Evolutionary conservation across 1,140 invertebrate species (phyloP), one percentile per base, ranked within the genome.

Genomic region (Drosophila asahinai): DNA sequence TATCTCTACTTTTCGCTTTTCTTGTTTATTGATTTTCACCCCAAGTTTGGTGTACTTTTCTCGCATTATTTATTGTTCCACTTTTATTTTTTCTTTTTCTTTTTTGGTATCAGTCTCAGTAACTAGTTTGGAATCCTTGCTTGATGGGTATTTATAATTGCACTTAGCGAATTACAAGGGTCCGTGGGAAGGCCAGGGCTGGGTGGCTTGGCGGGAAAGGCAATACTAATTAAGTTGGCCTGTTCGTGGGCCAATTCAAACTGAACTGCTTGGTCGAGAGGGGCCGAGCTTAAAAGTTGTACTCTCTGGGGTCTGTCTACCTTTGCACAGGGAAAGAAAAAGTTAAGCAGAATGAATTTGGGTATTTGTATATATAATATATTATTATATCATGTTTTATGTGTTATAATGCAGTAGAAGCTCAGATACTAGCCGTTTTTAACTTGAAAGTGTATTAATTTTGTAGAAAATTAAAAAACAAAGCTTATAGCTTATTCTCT

Each of bases 161-260:
- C 84, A 84, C 84, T 89, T 81, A 81, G 66, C 61, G 71, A 63
- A 71, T 71, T 66, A 54, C 65, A 59, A 77, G 75, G 42, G 54
- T 15, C 19, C 4, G 15, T 19, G 42, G 22, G 12, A 25, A 40
- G 51, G 0, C 17, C 2, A 3, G 17, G 17, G 7, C 19, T 36
- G 36, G 43, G 30, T 36, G 42, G 30, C 27, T 2, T 11, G 30
- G 7, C 15, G 19, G 19, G 45, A 15, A 19, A 3, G 45, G n/a
- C 51, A 72, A 77, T 74, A 86, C 71, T 89, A 90, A 89, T 89
- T 89, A 91, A 90, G 82, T 86, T 89, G 81, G 62, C 79, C 84
- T 74, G 75, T 77, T 77, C 7, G 61, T 62, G 72, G 72, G 61
- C 74, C 54, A 71, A 78, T 80, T 68, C 49, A 80, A 78, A 80